phyloP scores from a whole-genome alignment of 2,113 vertebrate species.

The Cyprinodon tularosa region DNA sequence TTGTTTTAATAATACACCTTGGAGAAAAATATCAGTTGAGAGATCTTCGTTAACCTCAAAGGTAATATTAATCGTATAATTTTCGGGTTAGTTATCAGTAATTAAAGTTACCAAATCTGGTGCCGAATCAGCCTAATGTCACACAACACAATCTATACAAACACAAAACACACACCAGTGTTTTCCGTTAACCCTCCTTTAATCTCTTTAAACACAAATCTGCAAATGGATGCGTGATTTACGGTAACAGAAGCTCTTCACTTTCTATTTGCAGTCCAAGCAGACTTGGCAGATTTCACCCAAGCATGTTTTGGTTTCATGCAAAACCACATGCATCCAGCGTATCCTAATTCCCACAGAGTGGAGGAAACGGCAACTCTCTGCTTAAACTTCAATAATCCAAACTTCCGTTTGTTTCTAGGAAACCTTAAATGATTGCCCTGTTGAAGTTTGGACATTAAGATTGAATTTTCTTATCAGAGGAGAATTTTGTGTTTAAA shows the following conservation, averaged over 20 bases:
- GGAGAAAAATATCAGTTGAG: too few species aligned
- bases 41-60: too few species aligned
- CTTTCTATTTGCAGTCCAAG: background rate
- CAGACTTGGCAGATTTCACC: too few species aligned
- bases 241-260: background rate
- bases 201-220: constrained; percentile 5
- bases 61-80: background rate
- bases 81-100: background rate
- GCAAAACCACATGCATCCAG: background rate
- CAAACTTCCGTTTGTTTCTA: background rate
- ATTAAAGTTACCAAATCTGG: background rate
- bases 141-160: background rate
- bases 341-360: background rate
- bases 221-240: background rate
- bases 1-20: too few species aligned
- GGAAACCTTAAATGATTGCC: background rate
- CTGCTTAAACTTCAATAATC: background rate
- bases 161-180: background rate
- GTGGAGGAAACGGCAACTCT: background rate
- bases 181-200: background rate
- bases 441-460: background rate
- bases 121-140: background rate
- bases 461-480: background rate
- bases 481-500: background rate
- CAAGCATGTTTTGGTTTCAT: too few species aligned